These are phyloP conservation scores for Pantherophis vulpinus DNA, from an alignment of 2,797 vertebrate species.

Conservation along the genomic window DNA sequence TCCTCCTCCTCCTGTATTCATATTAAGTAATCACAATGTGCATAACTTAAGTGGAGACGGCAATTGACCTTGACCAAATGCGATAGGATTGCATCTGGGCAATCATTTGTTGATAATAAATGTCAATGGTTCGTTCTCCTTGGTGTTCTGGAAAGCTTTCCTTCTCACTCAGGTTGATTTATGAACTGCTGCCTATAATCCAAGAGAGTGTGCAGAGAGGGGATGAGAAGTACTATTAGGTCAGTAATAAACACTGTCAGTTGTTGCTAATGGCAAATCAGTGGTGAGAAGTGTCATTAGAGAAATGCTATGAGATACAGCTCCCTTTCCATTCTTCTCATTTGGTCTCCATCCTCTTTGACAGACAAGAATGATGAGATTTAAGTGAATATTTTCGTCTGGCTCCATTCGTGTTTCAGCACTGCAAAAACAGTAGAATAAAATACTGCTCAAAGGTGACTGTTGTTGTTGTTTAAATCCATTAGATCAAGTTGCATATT, in stretches of 20 bases:
- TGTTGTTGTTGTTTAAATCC: background rate
- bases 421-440: background rate
- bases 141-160: background rate
- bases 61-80: background rate
- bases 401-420: background rate
- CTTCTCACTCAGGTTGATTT: conserved; percentile 14
- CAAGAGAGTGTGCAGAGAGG: background rate
- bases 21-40: background rate
- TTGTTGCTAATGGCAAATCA: background rate
- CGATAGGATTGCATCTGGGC: background rate
- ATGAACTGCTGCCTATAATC: background rate
- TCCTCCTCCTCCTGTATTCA: background rate
- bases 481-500: background rate
- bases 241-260: background rate
- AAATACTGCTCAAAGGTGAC: background rate
- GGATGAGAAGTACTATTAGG: background rate
- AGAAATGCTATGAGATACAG: background rate
- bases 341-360: background rate
- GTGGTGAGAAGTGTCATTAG: conserved; percentile 1
- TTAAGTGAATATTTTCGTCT: background rate
- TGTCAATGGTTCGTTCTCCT: background rate
- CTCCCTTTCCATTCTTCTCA: background rate
- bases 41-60: background rate
- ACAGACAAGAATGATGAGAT: background rate
- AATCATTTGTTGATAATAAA: background rate